phyloP scores from a whole-genome alignment of 2,113 vertebrate genomes.

The Phrynocephalus versicolor region DNA sequence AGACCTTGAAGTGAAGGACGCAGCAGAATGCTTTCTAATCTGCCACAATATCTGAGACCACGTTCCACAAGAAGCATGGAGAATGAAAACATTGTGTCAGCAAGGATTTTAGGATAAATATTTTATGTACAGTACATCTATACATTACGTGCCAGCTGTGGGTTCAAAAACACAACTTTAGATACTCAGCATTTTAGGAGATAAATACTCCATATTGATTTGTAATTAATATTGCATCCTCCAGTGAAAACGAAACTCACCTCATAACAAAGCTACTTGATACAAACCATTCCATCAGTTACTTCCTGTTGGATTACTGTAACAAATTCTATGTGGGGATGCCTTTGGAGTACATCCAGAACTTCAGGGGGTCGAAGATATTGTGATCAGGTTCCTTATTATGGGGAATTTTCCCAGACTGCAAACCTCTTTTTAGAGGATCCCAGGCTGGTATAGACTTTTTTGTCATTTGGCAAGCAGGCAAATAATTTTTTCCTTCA shows the following conservation, averaged over 20 bases:
- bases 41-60: neutral
- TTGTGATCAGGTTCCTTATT: too few relatives aligned
- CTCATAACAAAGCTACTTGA: conserved; percentile 13
- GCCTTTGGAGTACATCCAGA: too few relatives aligned
- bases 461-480: too few relatives aligned
- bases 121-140: neutral
- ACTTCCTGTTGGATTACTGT: too few relatives aligned
- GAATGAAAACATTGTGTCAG: conserved; percentile 17
- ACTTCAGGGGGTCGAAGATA: too few relatives aligned
- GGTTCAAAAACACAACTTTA: conserved; percentile 38
- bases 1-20: conserved; percentile 25
- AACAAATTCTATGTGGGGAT: too few relatives aligned
- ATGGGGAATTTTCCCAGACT: too few relatives aligned
- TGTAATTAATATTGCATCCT: conserved; percentile 33
- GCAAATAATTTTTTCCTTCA: too few relatives aligned
- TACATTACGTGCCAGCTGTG: conserved; percentile 21
- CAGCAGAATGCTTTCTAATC: conserved; percentile 21
- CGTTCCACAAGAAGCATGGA: neutral
- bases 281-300: neutral
- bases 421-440: too few relatives aligned
- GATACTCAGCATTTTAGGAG: conserved; percentile 27
- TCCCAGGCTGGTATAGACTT: too few relatives aligned
- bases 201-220: conserved; percentile 23
- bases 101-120: conserved; percentile 24
- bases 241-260: conserved; percentile 39